Evolutionary conservation across 2,113 vertebrate species (phyloP).

Genomic region (Bos indicus): DNA sequence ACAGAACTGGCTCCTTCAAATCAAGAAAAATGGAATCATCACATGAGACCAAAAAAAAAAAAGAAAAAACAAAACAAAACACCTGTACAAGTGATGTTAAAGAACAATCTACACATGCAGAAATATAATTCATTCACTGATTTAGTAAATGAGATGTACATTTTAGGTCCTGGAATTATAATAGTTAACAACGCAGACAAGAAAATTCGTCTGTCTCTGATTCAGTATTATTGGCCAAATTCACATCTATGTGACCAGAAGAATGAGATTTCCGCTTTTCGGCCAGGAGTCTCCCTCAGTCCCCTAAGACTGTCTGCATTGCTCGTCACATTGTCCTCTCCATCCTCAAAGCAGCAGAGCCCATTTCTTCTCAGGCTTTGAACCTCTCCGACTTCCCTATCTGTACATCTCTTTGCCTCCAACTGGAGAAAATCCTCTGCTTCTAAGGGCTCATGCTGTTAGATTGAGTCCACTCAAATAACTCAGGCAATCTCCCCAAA

Average conservation of each 20-base stretch:
- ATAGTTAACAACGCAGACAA: neutral
- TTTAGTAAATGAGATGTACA: neutral
- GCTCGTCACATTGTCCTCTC: neutral
- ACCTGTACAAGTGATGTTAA: neutral
- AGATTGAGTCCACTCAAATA: neutral
- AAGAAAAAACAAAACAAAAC: neutral
- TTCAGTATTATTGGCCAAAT: neutral
- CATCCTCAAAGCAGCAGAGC: neutral
- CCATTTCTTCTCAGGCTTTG: neutral
- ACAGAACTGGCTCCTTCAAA: neutral
- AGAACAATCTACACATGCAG: neutral
- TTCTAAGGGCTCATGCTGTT: neutral
- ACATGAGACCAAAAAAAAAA: neutral
- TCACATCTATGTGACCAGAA: neutral
- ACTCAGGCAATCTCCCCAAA: neutral
- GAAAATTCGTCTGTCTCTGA: neutral
- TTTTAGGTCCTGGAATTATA: neutral
- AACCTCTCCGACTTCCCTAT: neutral
- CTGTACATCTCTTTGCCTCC: neutral
- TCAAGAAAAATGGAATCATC: neutral
- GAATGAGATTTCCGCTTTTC: neutral
- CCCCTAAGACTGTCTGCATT: no score
- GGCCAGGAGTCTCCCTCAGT: neutral
- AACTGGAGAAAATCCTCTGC: neutral
- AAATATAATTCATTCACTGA: neutral